Conservation (phyloP, 2,888 invertebrate species). For the Zaprionus obscuricornis region DNA sequence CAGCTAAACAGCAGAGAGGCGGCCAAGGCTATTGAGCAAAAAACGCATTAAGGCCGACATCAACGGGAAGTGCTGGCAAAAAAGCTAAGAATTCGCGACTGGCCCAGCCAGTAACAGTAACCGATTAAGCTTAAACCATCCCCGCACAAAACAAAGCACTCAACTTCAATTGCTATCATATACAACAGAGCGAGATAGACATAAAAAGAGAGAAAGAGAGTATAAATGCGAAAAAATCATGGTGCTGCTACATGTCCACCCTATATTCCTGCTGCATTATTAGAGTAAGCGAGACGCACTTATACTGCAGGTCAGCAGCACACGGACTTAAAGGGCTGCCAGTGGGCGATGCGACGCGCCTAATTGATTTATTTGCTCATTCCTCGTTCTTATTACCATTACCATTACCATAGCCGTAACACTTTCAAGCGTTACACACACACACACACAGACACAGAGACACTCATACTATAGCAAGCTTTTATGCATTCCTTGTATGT, state of each 20-base stretch:
- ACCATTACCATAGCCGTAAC: constrained; percentile 24
- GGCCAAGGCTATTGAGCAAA: constrained; percentile 35
- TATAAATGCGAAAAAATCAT: constrained; percentile 21
- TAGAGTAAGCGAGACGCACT: constrained; percentile 36
- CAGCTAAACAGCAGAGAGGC: constrained; percentile 1
- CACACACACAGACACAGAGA: background rate
- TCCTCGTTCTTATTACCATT: constrained; percentile 22
- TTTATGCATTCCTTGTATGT: background rate
- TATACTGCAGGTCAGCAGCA: constrained; percentile 24
- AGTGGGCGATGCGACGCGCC: constrained; percentile 51
- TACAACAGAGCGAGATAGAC: background rate
- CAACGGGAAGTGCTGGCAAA: constrained; percentile 35
- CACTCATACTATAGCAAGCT: no score
- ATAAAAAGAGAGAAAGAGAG: constrained; percentile 4
- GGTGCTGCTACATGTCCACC: constrained; percentile 12
- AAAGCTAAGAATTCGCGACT: constrained; percentile 52
- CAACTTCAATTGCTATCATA: background rate
- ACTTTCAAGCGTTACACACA: constrained; percentile 9
- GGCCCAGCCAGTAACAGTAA: constrained; percentile 62
- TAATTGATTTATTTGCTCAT: constrained; percentile 70
- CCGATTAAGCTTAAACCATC: constrained; percentile 62
- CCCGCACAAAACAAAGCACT: constrained; percentile 38
- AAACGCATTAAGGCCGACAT: constrained; percentile 63
- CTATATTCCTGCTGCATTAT: constrained; percentile 7
- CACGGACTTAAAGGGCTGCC: constrained; percentile 15